These are phyloP conservation scores for Ophioninae sp. DNA, from an alignment of 2,888 invertebrate species.

Conservation along the genomic window DNA sequence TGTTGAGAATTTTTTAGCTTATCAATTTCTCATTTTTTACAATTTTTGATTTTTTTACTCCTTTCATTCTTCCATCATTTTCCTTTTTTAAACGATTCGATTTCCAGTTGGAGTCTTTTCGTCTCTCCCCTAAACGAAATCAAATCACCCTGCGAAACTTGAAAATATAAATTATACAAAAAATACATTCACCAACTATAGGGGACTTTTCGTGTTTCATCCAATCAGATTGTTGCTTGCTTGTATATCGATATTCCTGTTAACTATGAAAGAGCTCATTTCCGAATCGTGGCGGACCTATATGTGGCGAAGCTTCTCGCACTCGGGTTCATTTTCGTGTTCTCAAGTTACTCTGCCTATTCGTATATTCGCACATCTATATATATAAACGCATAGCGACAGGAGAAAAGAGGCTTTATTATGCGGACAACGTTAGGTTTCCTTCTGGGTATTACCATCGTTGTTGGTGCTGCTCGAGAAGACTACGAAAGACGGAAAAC, in stretches of 20 bases:
- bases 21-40: too few relatives aligned
- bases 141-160: background rate
- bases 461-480: conserved; percentile 55
- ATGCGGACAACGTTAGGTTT: conserved; percentile 64
- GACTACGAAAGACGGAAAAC: conserved; percentile 71
- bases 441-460: conserved; percentile 55
- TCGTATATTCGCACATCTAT: conserved; percentile 25
- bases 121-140: background rate
- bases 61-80: too few relatives aligned
- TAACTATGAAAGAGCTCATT: conserved; percentile 1
- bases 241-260: conserved; percentile 1
- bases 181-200: background rate
- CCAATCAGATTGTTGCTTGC: background rate
- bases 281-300: conserved; percentile 10
- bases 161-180: background rate
- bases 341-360: background rate
- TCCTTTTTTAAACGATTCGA: too few relatives aligned
- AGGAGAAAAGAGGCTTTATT: conserved; percentile 56
- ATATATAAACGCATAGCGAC: conserved; percentile 32
- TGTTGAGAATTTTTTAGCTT: too few relatives aligned
- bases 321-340: conserved; percentile 30
- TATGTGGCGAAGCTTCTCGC: conserved; percentile 22
- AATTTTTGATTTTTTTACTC: too few relatives aligned
- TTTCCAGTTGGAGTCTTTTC: background rate
- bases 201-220: background rate